These are phyloP conservation scores for human (Homo sapiens) DNA, from an alignment of 2,113 vertebrate species.

Conservation along the genomic window DNA sequence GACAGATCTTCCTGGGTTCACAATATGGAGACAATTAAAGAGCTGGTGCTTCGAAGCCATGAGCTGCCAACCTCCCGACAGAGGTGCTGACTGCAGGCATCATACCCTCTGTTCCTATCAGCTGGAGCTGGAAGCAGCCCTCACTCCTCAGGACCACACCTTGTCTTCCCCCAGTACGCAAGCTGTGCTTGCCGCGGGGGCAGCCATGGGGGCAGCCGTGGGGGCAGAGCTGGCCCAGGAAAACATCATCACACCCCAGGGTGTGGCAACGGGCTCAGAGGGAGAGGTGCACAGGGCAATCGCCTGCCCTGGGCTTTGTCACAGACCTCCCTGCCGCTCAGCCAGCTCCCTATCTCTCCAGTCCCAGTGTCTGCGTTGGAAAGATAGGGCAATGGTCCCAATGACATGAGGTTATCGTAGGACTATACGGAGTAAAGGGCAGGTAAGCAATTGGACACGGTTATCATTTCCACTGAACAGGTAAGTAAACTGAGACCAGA, in stretches of 20 bases:
- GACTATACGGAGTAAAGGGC: not conserved
- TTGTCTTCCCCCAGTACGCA: not conserved
- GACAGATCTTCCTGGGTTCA: not conserved
- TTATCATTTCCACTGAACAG: not conserved
- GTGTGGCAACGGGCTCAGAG: not conserved
- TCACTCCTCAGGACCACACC: constrained; percentile 1
- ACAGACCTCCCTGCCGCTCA: not conserved
- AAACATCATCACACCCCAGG: too few relatives aligned
- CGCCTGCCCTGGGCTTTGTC: not conserved
- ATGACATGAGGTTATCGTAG: not conserved
- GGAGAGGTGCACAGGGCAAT: accelerated
- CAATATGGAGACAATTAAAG: constrained; percentile 65
- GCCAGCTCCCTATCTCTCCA: not conserved
- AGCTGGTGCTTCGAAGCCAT: not conserved
- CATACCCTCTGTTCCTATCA: not conserved
- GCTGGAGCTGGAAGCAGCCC: not conserved
- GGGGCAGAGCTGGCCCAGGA: not conserved
- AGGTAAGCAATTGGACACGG: not conserved
- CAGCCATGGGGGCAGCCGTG: accelerated
- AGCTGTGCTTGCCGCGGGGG: not conserved
- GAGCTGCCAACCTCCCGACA: constrained; percentile 1
- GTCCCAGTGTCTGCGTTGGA: not conserved
- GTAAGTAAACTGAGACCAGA: not conserved
- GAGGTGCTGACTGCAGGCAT: constrained; percentile 48
- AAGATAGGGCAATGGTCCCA: not conserved